Evolutionary conservation across 2,797 vertebrate genomes (phyloP), one percentile per base, ranked within the genome.

Genomic region (Cheirogaleus major): DNA sequence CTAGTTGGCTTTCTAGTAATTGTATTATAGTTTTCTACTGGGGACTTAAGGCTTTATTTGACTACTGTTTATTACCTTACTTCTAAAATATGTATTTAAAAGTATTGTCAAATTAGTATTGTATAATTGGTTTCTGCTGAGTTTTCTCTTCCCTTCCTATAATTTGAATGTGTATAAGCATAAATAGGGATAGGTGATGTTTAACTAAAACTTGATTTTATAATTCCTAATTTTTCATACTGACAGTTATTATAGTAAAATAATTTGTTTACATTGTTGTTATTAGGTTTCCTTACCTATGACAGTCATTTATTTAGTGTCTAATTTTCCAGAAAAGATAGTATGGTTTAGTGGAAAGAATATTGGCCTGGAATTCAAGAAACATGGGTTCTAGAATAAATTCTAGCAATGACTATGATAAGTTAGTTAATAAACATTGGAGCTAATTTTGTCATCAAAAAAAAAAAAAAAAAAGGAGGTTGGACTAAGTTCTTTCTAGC

Each of bases 211-310:
- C 25, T 84, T 92, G 48, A 69, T 95, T 97, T 96, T 78, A 70
- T 27, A 79, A 15, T 80, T 95, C 23, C 18, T 93, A 43, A 27
- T 67, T 83, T 91, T 95, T 97, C 59, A 63, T 70, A 22, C 30
- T 79, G 27, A 25, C 57, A 87, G 57, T 38, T 88, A 81, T 90
- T 95, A 91, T 84, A 92, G 25, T 94, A 92, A 95, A 97, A 89
- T 89, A 52, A 65, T 30, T 13, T 86, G 8, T 52, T 92, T 75
- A 72, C 38, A 18, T 69, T 92, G 9, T 32, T 84, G 2, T 88
- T 75, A 57, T 18, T 88, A 55, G 76, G 27, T 65, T 69, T 95
- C 3, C 86, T 95, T 94, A 76, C 78, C 45, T 95, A 11, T 76
- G 79, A 38, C 27, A 82, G 11, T 73, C 43, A 89, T 41, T 93